phyloP scores from a whole-genome alignment of 2,888 invertebrate genomes.

The Drosophila affinis region DNA sequence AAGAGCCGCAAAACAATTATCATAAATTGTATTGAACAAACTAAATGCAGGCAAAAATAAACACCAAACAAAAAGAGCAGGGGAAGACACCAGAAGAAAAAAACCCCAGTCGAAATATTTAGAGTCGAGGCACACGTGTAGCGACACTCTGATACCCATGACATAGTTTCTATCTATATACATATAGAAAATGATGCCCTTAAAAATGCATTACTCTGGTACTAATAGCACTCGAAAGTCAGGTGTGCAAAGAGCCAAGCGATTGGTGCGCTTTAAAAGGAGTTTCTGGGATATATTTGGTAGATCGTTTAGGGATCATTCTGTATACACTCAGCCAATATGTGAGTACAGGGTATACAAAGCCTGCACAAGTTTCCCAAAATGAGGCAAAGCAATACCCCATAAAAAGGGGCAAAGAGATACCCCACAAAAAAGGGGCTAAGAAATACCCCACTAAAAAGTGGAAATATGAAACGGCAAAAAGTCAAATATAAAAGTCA shows the following conservation, averaged over 20 bases:
- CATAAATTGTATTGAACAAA: constrained; percentile 71
- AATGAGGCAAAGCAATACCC: not conserved
- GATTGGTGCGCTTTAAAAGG: too few relatives aligned
- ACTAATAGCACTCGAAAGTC: too few relatives aligned
- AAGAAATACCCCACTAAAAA: constrained; percentile 2
- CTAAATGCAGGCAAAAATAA: constrained; percentile 50
- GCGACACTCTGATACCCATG: not conserved
- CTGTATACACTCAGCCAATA: too few relatives aligned
- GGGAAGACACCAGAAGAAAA: not conserved
- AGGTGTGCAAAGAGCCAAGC: too few relatives aligned
- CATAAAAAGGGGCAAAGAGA: not conserved
- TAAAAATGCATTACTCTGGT: too few relatives aligned
- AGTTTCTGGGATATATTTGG: too few relatives aligned
- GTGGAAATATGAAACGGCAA: constrained; percentile 31
- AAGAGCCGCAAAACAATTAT: constrained; percentile 47
- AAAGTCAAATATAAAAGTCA: constrained; percentile 29
- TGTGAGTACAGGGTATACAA: too few relatives aligned
- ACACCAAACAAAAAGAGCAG: constrained; percentile 7
- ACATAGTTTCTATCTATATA: not conserved
- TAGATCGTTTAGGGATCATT: too few relatives aligned
- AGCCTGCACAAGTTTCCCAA: too few relatives aligned
- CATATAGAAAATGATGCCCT: not conserved
- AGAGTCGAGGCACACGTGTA: not conserved
- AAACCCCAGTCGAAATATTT: not conserved
- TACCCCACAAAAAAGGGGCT: not conserved